These are phyloP conservation scores for Arrhamphus sclerolepis DNA, from an alignment of 2,797 vertebrate genomes.

Conservation along the genomic window DNA sequence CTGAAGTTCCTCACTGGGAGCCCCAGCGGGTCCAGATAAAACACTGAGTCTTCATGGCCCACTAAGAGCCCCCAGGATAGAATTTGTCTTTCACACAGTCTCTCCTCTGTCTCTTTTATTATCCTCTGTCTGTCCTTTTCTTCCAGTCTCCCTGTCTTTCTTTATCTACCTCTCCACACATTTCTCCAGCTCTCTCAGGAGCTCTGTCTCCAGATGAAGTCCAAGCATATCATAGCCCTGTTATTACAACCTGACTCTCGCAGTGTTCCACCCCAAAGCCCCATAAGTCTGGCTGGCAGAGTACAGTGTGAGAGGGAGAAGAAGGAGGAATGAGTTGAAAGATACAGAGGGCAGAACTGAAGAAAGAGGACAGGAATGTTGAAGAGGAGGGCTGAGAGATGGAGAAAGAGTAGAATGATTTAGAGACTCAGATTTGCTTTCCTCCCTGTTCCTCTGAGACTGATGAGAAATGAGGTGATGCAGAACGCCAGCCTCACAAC, in stretches of 20 bases:
- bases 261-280: constrained; percentile 52
- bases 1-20: constrained; percentile 53
- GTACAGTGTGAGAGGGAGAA: constrained; percentile 18
- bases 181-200: constrained; percentile 55
- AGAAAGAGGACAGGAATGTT: constrained; percentile 38
- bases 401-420: constrained; percentile 52
- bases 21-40: constrained; percentile 68
- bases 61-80: constrained; percentile 46
- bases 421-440: constrained; percentile 41
- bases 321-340: constrained; percentile 29
- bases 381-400: constrained; percentile 19
- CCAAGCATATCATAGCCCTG: constrained; percentile 75
- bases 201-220: constrained; percentile 50
- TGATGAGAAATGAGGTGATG: constrained; percentile 66
- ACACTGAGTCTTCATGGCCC: constrained; percentile 61
- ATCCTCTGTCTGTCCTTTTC: constrained; percentile 49
- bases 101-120: constrained; percentile 64
- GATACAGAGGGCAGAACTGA: constrained; percentile 26
- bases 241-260: constrained; percentile 69
- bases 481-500: constrained; percentile 47
- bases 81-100: constrained; percentile 44
- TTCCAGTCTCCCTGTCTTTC: constrained; percentile 39
- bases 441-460: constrained; percentile 50
- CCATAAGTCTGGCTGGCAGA: constrained; percentile 60
- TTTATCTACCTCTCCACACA: constrained; percentile 53